Conservation (phyloP, 2,797 vertebrate genomes). For the Lagorchestes hirsutus region DNA sequence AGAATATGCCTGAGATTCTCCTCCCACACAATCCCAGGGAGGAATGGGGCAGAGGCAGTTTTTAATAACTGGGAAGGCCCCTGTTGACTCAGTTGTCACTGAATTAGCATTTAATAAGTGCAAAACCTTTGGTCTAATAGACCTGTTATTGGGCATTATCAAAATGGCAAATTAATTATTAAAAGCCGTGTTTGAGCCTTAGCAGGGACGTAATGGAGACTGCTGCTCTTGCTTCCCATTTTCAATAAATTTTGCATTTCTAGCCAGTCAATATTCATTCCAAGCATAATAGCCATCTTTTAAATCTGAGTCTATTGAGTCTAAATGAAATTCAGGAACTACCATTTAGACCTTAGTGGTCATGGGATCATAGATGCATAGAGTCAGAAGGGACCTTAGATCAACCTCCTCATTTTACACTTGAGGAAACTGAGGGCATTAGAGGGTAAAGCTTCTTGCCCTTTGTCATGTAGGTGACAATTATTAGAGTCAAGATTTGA, state of each 20-base stretch:
- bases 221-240: slow-evolving; percentile 40
- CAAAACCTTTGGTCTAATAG: slow-evolving; percentile 69
- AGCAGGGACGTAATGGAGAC: slow-evolving; percentile 29
- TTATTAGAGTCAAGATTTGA: not conserved
- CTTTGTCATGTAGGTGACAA: not conserved
- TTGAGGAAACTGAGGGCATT: not conserved
- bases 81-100: slow-evolving; percentile 77
- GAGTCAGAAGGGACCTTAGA: not conserved
- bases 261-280: slow-evolving; percentile 59
- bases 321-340: slow-evolving; percentile 66
- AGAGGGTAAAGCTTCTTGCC: not conserved
- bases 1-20: not conserved
- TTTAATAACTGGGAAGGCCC: slow-evolving; percentile 64
- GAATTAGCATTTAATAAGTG: slow-evolving; percentile 74
- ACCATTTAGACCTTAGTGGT: slow-evolving; percentile 17
- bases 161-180: slow-evolving; percentile 76
- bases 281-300: slow-evolving; percentile 63
- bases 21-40: slow-evolving; percentile 56
- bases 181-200: slow-evolving; percentile 62
- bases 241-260: slow-evolving; percentile 26
- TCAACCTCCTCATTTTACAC: not conserved
- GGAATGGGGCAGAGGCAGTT: slow-evolving; percentile 22
- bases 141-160: slow-evolving; percentile 62
- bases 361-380: not conserved
- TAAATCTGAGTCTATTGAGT: slow-evolving; percentile 65